Percentiles rank a stretch among this genome's conserved stretches.
phyloP scores from a whole-genome alignment of 2,888 invertebrate species.

The Drosophila mulleri region DNA sequence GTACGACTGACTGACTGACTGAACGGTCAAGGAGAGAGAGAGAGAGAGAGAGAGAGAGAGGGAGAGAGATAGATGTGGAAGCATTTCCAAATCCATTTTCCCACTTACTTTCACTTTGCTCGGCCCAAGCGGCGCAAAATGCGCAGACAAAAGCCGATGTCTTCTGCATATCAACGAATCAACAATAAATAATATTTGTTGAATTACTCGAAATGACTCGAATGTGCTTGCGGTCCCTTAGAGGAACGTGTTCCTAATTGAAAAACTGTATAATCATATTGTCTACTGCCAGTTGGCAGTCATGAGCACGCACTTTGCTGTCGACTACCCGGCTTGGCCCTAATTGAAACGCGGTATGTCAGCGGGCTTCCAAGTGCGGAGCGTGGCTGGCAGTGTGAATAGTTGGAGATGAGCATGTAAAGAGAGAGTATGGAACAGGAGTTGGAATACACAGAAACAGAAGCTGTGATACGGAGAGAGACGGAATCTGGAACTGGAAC shows the following conservation, averaged over 20 bases:
- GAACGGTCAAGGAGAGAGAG: no score
- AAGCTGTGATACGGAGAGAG: not conserved
- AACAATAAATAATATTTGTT: constrained; percentile 26
- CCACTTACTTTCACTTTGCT: constrained; percentile 61
- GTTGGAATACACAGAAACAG: no score
- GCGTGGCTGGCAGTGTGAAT: not conserved
- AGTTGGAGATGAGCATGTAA: not conserved
- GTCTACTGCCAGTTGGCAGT: constrained; percentile 41
- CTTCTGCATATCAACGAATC: constrained; percentile 69
- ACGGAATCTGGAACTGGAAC: no score
- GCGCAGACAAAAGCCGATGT: constrained; percentile 28
- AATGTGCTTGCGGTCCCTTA: constrained; percentile 23
- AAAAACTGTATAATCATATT: constrained; percentile 64
- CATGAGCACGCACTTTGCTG: constrained; percentile 65
- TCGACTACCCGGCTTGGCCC: constrained; percentile 40
- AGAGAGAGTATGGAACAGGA: no score
- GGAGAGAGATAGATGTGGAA: constrained; percentile 18
- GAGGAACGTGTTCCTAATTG: constrained; percentile 57
- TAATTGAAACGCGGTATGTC: constrained; percentile 61
- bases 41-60: no score
- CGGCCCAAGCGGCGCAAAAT: constrained; percentile 43
- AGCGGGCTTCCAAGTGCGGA: constrained; percentile 9
- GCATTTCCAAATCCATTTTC: constrained; percentile 42
- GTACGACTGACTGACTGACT: constrained; percentile 22
- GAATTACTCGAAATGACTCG: constrained; percentile 25